Evolutionary conservation across 64 coral and sea anemone species (phyloP).

Genomic region (Pocillopora verrucosa): DNA sequence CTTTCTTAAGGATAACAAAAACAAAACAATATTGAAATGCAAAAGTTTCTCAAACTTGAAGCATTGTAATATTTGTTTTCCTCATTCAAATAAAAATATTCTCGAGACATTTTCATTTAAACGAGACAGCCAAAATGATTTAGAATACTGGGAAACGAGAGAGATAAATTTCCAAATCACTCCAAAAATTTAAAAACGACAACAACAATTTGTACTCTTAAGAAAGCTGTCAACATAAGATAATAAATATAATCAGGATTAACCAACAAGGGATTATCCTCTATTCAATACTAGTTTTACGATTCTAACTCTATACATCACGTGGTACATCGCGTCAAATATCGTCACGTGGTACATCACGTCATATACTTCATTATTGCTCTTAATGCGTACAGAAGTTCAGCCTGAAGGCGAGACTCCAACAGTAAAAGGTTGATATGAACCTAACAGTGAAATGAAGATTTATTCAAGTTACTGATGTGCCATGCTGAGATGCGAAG

Average conservation of each 20-base stretch:
- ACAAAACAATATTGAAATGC: no score
- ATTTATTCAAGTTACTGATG: not conserved
- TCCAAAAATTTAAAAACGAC: not conserved
- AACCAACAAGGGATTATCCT: not conserved
- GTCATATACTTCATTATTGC: constrained; percentile 97
- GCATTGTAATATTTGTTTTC: not conserved
- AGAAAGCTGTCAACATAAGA: not conserved
- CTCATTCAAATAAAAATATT: constrained; percentile 7
- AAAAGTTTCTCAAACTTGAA: not conserved
- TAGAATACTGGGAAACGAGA: not conserved
- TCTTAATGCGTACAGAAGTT: constrained; percentile 82
- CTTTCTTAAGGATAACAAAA: not conserved
- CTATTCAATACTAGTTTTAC: not conserved
- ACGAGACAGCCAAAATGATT: not conserved
- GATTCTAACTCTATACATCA: not conserved
- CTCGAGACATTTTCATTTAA: not conserved
- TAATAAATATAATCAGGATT: constrained; percentile 7
- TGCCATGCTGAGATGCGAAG: not conserved
- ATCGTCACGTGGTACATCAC: constrained; percentile 10
- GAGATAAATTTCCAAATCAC: not conserved
- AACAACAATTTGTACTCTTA: not conserved
- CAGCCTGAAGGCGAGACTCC: constrained; percentile 87
- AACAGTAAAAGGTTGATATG: constrained; percentile 92
- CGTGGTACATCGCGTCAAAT: not conserved
- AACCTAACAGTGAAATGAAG: constrained; percentile 43